Base-by-base conservation (phyloP, 92 coral and sea anemone genomes). In the Paramuricea clavata region DNA sequence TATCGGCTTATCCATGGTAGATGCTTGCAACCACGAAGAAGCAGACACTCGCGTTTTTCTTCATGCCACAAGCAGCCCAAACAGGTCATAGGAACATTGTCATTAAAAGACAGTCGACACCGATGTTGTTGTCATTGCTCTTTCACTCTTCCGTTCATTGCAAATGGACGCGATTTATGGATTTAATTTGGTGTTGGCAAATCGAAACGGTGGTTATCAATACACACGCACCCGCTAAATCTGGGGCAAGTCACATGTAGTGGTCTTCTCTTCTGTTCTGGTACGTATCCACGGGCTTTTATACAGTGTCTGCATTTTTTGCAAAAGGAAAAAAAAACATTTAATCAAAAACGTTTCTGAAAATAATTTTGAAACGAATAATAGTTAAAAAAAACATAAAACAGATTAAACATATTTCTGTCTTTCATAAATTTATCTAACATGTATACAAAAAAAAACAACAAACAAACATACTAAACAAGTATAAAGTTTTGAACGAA, bases 301-400 rank as follows among this genome's bases (percentile, higher is more conserved):
- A 81, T 31, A 81, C 85, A 26, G 70, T 49, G n/a, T n/a, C n/a
- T n/a, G n/a, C n/a, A n/a, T n/a, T n/a, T n/a, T n/a, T n/a, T n/a
- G n/a, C n/a, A n/a, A 19, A 57, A 61, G 52, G 85, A 61, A 1
- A 81, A 81, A 36, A 81, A 81, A 44, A 62, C 76, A n/a, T n/a
- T n/a, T n/a, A n/a, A n/a, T n/a, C n/a, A n/a, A n/a, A n/a, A n/a
- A n/a, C n/a, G n/a, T n/a, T n/a, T n/a, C n/a, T n/a, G n/a, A n/a
- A n/a, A n/a, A n/a, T n/a, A n/a, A n/a, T n/a, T n/a, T n/a, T n/a
- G n/a, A n/a, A n/a, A n/a, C n/a, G n/a, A n/a, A n/a, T n/a, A n/a
- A n/a, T n/a, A n/a, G n/a, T n/a, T n/a, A n/a, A n/a, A n/a, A n/a
- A n/a, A n/a, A n/a, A n/a, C n/a, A n/a, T n/a, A n/a, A n/a, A n/a